These are phyloP conservation scores for Colistium nudipinnis DNA, from an alignment of 2,113 vertebrate species.

Conservation along the genomic window DNA sequence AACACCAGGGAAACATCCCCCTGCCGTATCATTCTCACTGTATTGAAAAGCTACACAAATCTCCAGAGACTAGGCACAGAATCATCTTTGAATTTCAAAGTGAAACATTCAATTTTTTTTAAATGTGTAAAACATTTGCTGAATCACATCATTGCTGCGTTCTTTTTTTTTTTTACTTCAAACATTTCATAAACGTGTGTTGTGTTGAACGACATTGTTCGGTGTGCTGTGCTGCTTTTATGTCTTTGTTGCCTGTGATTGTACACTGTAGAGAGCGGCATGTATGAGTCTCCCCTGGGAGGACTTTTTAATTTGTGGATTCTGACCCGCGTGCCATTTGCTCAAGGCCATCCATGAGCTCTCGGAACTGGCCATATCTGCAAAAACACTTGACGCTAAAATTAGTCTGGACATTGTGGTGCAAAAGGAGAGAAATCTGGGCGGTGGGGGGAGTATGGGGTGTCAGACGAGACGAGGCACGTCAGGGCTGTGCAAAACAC, in stretches of 20 bases:
- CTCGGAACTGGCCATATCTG: slow-evolving; percentile 63
- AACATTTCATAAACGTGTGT: slow-evolving; percentile 45
- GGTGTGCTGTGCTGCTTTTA: slow-evolving; percentile 53
- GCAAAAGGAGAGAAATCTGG: slow-evolving; percentile 36
- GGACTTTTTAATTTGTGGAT: slow-evolving; percentile 78
- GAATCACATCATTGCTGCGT: slow-evolving; percentile 61
- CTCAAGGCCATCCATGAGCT: slow-evolving; percentile 75
- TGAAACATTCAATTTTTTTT: slow-evolving; percentile 73
- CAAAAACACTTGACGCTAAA: slow-evolving; percentile 73
- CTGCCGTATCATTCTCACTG: slow-evolving; percentile 63
- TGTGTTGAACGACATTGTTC: slow-evolving; percentile 57
- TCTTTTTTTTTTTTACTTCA: slow-evolving; percentile 39
- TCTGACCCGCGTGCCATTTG: slow-evolving; percentile 73
- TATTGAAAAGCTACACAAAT: slow-evolving; percentile 52
- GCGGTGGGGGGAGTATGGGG: not conserved
- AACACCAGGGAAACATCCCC: slow-evolving; percentile 60
- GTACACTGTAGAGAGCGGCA: slow-evolving; percentile 52
- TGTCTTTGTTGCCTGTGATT: slow-evolving; percentile 70
- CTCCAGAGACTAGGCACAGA: slow-evolving; percentile 65
- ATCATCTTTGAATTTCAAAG: slow-evolving; percentile 71
- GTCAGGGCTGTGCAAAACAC: slow-evolving; percentile 46
- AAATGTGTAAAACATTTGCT: slow-evolving; percentile 65
- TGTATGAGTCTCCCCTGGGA: slow-evolving; percentile 65
- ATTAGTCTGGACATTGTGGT: slow-evolving; percentile 63
- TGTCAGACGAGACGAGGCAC: slow-evolving; percentile 34